These are phyloP conservation scores for Saxicola maurus DNA, from an alignment of 2,797 vertebrate genomes.

Conservation along the genomic window DNA sequence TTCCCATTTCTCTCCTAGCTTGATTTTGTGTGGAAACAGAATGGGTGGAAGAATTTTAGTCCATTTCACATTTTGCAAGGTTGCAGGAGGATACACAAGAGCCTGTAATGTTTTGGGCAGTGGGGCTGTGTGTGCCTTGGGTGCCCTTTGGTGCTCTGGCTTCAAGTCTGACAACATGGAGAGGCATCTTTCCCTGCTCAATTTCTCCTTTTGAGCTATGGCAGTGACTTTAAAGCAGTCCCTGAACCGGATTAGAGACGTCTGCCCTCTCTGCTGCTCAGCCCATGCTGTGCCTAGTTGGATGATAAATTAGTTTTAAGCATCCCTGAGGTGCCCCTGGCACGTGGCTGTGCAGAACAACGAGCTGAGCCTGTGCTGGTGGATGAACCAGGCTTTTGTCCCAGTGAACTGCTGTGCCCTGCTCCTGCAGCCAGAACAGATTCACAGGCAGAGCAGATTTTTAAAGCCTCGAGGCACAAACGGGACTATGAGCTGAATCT, in stretches of 20 bases:
- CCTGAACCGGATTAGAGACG: background rate
- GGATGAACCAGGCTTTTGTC: background rate
- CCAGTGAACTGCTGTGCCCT: accelerated
- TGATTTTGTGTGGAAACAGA: background rate
- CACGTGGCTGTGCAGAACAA: background rate
- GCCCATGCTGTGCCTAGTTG: background rate
- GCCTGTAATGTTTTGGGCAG: background rate
- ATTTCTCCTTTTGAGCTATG: background rate
- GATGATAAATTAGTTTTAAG: constrained; percentile 24
- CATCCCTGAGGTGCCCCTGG: background rate
- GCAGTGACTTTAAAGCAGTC: background rate
- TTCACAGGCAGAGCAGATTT: background rate
- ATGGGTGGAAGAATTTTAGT: background rate
- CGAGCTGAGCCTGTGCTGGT: background rate
- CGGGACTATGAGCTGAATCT: background rate
- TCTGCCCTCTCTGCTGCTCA: background rate
- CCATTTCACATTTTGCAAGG: background rate
- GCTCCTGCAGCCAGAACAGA: accelerated
- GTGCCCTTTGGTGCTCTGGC: background rate
- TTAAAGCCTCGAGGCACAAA: background rate
- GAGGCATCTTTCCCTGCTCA: background rate
- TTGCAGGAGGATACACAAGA: background rate
- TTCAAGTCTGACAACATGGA: background rate
- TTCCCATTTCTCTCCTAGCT: background rate
- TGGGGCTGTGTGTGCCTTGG: accelerated